A percentile compares a stretch with the other conserved stretches of the same genome.
These are phyloP conservation scores for Hanleya hanleyi DNA, from an alignment of 2,888 invertebrate genomes.

Conservation along the genomic window DNA sequence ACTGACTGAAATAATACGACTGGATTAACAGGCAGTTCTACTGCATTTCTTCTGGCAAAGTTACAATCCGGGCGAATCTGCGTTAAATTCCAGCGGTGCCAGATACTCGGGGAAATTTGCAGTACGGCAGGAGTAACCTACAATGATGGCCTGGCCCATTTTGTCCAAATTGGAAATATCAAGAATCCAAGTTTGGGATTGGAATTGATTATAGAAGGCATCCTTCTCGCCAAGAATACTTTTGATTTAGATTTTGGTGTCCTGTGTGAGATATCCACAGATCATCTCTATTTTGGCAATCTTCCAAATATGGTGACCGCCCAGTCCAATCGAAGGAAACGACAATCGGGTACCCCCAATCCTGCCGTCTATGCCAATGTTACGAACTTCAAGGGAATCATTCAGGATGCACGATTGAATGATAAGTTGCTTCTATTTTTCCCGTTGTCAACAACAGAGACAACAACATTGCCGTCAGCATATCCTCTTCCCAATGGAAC, in stretches of 20 bases:
- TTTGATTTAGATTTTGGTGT: not conserved
- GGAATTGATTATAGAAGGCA: not conserved
- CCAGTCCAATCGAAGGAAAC: not conserved
- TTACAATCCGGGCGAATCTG: not conserved
- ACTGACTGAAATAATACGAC: too few species aligned
- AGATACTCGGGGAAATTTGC: not conserved
- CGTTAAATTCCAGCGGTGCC: not conserved
- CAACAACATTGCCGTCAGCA: not conserved
- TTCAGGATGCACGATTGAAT: conserved; percentile 91
- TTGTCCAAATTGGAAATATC: conserved; percentile 80
- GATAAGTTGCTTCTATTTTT: conserved; percentile 49
- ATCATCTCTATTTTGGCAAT: conserved; percentile 88
- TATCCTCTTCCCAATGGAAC: conserved; percentile 4
- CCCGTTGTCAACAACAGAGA: conserved; percentile 1
- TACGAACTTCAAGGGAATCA: conserved; percentile 79
- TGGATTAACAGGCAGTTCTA: too few species aligned
- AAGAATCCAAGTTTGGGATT: not conserved
- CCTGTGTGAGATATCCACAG: conserved; percentile 74
- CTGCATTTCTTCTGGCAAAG: not conserved
- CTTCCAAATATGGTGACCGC: conserved; percentile 75
- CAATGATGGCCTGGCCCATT: conserved; percentile 89
- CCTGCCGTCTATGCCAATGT: not conserved
- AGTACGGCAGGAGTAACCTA: conserved; percentile 74
- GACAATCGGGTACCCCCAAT: conserved; percentile 6
- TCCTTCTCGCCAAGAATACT: not conserved